A percentile compares a stretch with the other conserved stretches of the same genome.
Evolutionary conservation across 2,797 vertebrate genomes (phyloP).

Genomic region (Takifugu rubripes): DNA sequence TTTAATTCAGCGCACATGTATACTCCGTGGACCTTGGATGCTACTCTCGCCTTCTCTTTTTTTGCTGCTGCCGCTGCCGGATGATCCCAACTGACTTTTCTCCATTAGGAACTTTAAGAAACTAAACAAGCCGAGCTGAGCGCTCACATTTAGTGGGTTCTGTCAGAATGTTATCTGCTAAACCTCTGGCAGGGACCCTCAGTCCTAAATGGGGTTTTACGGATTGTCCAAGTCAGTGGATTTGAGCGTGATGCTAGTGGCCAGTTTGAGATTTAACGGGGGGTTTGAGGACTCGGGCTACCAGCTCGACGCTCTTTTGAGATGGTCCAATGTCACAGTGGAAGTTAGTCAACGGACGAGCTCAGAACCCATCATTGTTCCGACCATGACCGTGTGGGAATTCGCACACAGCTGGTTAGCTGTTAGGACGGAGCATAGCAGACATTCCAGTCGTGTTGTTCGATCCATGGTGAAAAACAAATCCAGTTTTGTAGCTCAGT

Average conservation of each 20-base stretch:
- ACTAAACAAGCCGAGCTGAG: no score
- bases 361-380: constrained; percentile 37
- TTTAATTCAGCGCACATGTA: constrained; percentile 31
- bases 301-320: background rate
- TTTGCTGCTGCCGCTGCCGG: constrained; percentile 3
- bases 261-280: no score
- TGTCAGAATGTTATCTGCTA: no score
- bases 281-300: no score
- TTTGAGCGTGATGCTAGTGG: no score
- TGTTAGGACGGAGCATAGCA: constrained; percentile 23
- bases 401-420: constrained; percentile 25
- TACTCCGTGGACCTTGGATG: constrained; percentile 44
- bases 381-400: constrained; percentile 22
- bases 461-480: constrained; percentile 18
- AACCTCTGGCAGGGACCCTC: no score
- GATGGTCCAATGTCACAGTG: background rate
- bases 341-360: no score
- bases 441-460: constrained; percentile 15
- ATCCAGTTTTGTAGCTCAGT: constrained; percentile 19
- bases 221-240: no score
- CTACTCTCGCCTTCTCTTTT: background rate
- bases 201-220: no score
- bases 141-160: no score
- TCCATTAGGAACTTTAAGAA: background rate
- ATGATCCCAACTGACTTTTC: constrained; percentile 13